A percentile compares a stretch with the other conserved stretches of the same genome.
Evolutionary conservation across 2,797 vertebrate genomes (phyloP).

Genomic region (Spinus pinus): DNA sequence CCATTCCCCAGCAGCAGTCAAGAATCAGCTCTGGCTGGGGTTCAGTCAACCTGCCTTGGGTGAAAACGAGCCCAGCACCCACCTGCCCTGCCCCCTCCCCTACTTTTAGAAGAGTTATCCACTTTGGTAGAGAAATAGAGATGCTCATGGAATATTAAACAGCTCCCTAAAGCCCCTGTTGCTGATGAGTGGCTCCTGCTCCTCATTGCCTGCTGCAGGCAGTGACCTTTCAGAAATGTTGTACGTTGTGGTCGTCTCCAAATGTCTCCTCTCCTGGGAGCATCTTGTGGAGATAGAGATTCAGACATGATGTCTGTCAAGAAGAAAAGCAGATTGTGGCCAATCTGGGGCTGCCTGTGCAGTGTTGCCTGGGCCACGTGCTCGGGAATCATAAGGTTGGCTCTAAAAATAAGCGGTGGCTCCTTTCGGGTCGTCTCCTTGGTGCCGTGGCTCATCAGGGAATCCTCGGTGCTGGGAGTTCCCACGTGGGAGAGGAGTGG

Average conservation of each 20-base stretch:
- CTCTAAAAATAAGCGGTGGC: constrained; percentile 53
- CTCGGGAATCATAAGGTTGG: constrained; percentile 29
- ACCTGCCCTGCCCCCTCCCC: neutral
- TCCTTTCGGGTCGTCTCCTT: constrained; percentile 3
- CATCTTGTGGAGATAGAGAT: constrained; percentile 46
- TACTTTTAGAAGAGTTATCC: neutral
- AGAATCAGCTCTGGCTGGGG: neutral
- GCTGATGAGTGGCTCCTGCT: neutral
- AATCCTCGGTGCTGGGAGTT: neutral
- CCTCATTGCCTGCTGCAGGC: neutral
- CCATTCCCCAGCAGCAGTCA: accelerated
- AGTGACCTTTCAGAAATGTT: constrained; percentile 52
- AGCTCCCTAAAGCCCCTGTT: neutral
- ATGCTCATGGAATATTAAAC: constrained; percentile 12
- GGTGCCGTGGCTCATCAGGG: neutral
- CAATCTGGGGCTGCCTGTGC: constrained; percentile 40
- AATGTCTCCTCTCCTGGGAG: constrained; percentile 54
- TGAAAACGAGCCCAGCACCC: neutral
- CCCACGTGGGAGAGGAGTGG: neutral
- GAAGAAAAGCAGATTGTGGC: constrained; percentile 52
- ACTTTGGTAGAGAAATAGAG: constrained; percentile 17
- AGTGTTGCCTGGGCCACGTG: constrained; percentile 16
- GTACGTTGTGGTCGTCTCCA: neutral
- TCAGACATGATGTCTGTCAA: constrained; percentile 59
- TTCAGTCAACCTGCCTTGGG: neutral